Evolutionary conservation across 2,888 invertebrate genomes (phyloP), one percentile per base, ranked within the genome.

Genomic region (Metacarcinus magister): DNA sequence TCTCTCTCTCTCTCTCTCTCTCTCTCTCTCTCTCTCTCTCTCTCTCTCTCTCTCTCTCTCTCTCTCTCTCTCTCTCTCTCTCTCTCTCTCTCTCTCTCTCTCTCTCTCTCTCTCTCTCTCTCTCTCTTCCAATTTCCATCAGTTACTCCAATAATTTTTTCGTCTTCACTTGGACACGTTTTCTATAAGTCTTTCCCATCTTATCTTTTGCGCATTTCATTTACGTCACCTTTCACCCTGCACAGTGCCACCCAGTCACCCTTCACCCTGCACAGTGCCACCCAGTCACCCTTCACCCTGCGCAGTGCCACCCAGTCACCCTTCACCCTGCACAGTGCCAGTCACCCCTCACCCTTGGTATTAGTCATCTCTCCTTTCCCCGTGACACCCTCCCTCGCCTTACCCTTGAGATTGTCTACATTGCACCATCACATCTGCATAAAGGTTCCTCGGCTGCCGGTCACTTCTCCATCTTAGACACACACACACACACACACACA

Each of bases 341-440:
- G 75, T 75, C 28, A 44, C 91, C 91, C 48, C 48, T 91, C 91
- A 46, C 44, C 43, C 91, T 46, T 39, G 46, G 91, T 46, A 48
- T 48, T 48, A 75, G 75, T 75, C 75, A 39, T 90, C 91, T 19
- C 91, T 44, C 44, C 91, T 43, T 44, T 46, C 44, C 91, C 19
- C 46, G n/a, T 46, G 75, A n/a, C 75, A 75, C 28, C 75, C 75
- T 75, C 75, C 75, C 75, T 54, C 23, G n/a, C 75, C 75, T 54
- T 10, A 46, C 92, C 48, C 92, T 54, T 32, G 48, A 60, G 92
- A 32, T 54, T n/a, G 54, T 46, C 92, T 93, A 54, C 93, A 93
- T 19, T 93, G 93, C 48, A 67, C 93, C 93, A 93, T 93, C 60
- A 93, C 93, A 93, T 93, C 67, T 67, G 67, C 93, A 93, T 93